Evolutionary conservation across 2,888 invertebrate species (phyloP), one percentile per base, ranked within the genome.

Genomic region (Galerucella calmariensis): DNA sequence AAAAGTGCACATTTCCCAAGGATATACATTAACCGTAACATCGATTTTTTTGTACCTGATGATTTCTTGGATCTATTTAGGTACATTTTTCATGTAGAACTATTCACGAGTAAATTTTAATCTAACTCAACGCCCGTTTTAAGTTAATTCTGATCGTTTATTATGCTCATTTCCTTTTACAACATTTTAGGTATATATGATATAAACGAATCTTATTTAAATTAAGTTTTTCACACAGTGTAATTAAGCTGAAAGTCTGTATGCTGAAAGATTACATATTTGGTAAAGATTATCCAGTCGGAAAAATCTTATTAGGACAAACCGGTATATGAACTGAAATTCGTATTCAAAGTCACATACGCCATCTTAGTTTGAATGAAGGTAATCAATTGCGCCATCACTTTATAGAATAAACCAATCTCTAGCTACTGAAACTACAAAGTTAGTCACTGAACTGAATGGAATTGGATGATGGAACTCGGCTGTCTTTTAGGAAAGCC

Each of bases 311-410:
- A 81, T 81, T 81, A 77, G 79, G 75, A 75, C 73, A 78, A 80
- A 77, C 78, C 75, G 78, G 74, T 72, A 76, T 77, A 77, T 79
- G 79, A 78, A 79, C 77, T 81, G 80, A 77, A 81, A 81, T 82
- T 76, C 73, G 81, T 77, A 82, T 80, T 79, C 80, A 80, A 78
- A 80, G 79, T 80, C 81, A 77, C 79, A 78, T 79, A 80, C 81
- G 81, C 82, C 75, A 74, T 80, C 79, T 81, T 78, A 80, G 78
- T 80, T 75, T 79, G 82, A 83, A 84, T 83, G 79, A 81, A 81
- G 81, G 80, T 84, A 84, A 84, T 84, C 84, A 84, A 84, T 83
- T 84, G 83, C 81, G 79, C 80, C 82, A 81, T 84, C 82, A 81
- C 80, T 83, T 79, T 80, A 69, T 73, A 81, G 79, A 82, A 82